Evolutionary conservation across 2,888 invertebrate species (phyloP).

Genomic region (Clusia tigrina): DNA sequence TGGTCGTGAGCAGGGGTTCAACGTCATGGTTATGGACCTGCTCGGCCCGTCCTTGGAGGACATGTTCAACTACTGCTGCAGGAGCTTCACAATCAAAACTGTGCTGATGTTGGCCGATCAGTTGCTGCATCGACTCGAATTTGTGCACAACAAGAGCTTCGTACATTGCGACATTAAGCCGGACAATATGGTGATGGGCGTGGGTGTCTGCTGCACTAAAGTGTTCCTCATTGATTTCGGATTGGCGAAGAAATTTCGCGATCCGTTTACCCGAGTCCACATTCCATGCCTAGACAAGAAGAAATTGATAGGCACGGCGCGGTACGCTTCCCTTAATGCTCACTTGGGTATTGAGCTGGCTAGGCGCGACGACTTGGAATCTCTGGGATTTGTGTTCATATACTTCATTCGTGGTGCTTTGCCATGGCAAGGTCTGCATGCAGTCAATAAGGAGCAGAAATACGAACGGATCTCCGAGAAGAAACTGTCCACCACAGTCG

Average conservation of each 20-base stretch:
- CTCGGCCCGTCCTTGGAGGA: conserved; percentile 97
- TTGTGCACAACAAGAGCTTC: conserved; percentile 97
- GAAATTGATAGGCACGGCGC: conserved; percentile 95
- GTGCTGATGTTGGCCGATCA: conserved; percentile 98
- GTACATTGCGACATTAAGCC: conserved; percentile 98
- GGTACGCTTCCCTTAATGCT: conserved; percentile 99
- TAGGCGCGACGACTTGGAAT: conserved; percentile 96
- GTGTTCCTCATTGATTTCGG: conserved; percentile 99
- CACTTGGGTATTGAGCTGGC: conserved; percentile 99
- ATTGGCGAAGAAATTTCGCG: conserved; percentile 98
- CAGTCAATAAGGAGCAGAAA: conserved; percentile 98
- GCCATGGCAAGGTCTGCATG: conserved; percentile 99
- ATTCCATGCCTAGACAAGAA: conserved; percentile 99
- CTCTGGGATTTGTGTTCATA: conserved; percentile 99
- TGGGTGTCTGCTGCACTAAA: conserved; percentile 95
- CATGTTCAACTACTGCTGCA: conserved; percentile 98
- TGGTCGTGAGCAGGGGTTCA: conserved; percentile 98
- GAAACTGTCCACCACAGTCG: conserved; percentile 96
- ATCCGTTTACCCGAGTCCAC: conserved; percentile 92
- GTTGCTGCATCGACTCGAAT: conserved; percentile 95
- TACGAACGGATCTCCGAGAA: conserved; percentile 99
- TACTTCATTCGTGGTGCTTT: conserved; percentile 98
- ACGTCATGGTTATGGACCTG: conserved; percentile 99
- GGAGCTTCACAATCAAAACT: conserved; percentile 98
- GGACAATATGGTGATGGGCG: conserved; percentile 98